phyloP scores from a whole-genome alignment of 2,113 vertebrate genomes.

The Mastomys natalensis region DNA sequence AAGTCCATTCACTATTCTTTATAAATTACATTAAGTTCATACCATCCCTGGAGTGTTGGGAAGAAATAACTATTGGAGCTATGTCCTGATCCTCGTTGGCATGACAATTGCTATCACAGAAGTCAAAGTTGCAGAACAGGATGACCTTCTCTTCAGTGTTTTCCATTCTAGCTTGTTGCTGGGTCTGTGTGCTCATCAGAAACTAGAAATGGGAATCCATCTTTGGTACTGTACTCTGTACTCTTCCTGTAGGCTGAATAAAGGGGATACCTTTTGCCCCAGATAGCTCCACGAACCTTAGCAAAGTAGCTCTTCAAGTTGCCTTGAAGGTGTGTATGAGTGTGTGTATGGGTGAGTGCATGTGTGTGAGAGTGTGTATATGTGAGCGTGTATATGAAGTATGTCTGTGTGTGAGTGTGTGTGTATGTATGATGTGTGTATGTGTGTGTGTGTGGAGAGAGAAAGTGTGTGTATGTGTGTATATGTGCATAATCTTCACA shows the following conservation, averaged over 20 bases:
- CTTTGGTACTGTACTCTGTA: not conserved
- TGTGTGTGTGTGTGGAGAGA: too few relatives aligned
- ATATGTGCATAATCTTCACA: too few relatives aligned
- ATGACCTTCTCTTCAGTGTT: not conserved
- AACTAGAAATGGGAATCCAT: not conserved
- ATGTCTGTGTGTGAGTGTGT: too few relatives aligned
- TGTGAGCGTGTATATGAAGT: not conserved
- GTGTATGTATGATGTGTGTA: too few relatives aligned
- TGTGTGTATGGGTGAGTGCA: too few relatives aligned
- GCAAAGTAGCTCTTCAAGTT: not conserved
- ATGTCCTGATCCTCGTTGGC: not conserved
- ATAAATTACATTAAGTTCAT: not conserved
- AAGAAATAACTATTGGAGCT: not conserved
- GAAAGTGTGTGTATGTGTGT: too few relatives aligned
- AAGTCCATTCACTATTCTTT: slow-evolving; percentile 13
- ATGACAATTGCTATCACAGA: not conserved
- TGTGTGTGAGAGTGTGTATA: not conserved
- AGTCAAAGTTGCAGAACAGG: not conserved
- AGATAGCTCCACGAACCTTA: not conserved
- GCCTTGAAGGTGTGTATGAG: not conserved
- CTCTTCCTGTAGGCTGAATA: not conserved
- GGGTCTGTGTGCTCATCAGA: not conserved
- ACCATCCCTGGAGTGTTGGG: not conserved
- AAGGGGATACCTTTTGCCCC: not conserved
- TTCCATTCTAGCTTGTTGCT: not conserved